A percentile compares a stretch with the other conserved stretches of the same genome.
Conservation (phyloP, 2,888 invertebrate species). For the Tyria jacobaeae region DNA sequence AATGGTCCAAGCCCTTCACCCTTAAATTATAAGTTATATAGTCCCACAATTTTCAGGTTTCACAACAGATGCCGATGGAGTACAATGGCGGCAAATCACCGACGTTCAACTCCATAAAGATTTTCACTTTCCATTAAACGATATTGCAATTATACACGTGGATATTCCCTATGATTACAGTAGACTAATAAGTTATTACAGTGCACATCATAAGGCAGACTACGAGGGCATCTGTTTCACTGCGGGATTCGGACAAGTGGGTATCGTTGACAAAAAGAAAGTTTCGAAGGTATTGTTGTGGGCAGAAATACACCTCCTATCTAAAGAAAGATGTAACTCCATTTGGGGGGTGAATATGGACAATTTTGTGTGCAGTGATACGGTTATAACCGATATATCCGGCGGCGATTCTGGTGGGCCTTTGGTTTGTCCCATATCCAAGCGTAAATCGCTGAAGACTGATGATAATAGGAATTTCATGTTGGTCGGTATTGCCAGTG, state of each 20-base stretch:
- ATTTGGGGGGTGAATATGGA: constrained; percentile 46
- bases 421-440: neutral
- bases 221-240: neutral
- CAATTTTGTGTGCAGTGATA: constrained; percentile 39
- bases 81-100: constrained; percentile 6
- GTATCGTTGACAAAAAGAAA: neutral
- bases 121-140: constrained; percentile 5
- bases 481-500: constrained; percentile 4
- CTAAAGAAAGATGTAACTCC: neutral
- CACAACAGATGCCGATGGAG: neutral
- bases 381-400: constrained; percentile 18
- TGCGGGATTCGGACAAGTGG: constrained; percentile 5
- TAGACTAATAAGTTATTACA: constrained; percentile 1
- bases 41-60: neutral
- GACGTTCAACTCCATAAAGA: constrained; percentile 1
- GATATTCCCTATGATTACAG: constrained; percentile 1
- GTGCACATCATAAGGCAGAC: neutral
- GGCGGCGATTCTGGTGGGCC: constrained; percentile 7
- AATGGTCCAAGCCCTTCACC: too few species aligned
- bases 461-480: constrained; percentile 1
- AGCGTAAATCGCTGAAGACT: neutral
- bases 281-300: neutral
- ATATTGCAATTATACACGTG: neutral
- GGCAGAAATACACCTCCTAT: neutral
- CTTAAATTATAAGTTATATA: too few species aligned